Evolutionary conservation across 1,140 invertebrate genomes (phyloP).

Genomic region (Sycobia sp.): DNA sequence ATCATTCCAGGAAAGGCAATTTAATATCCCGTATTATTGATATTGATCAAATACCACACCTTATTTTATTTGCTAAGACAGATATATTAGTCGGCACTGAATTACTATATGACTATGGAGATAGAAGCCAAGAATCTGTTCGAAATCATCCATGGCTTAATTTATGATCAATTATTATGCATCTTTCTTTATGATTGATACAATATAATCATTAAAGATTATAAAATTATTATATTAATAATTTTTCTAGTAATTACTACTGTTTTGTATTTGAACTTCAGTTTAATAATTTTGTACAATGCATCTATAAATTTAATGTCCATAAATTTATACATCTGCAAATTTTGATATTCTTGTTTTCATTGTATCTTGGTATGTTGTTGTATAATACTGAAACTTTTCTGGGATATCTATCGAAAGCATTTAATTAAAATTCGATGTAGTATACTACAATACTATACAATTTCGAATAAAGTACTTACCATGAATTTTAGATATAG

Average conservation of each 20-base stretch:
- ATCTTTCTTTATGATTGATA: conserved; percentile 8
- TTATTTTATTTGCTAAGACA: conserved; percentile 88
- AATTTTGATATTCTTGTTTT: background rate
- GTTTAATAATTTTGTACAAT: background rate
- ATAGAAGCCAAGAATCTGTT: conserved; percentile 87
- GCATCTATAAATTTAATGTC: background rate
- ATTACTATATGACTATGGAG: conserved; percentile 97
- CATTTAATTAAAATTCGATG: background rate
- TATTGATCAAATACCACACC: conserved; percentile 77
- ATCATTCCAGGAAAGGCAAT: conserved; percentile 94
- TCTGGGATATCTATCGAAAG: conserved; percentile 4
- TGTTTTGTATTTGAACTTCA: background rate
- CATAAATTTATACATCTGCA: background rate
- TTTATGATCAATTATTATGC: conserved; percentile 59
- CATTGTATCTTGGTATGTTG: conserved; percentile 26
- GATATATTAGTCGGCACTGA: conserved; percentile 89
- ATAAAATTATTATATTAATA: background rate
- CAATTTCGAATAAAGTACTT: background rate
- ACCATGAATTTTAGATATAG: conserved; percentile 36
- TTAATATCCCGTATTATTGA: conserved; percentile 84
- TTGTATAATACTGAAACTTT: background rate
- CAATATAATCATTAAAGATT: background rate
- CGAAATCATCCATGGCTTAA: conserved; percentile 94
- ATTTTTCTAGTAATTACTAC: background rate
- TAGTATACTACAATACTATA: background rate